Base-by-base conservation (phyloP, 2,888 invertebrate genomes). In the Ligdia adustata region DNA sequence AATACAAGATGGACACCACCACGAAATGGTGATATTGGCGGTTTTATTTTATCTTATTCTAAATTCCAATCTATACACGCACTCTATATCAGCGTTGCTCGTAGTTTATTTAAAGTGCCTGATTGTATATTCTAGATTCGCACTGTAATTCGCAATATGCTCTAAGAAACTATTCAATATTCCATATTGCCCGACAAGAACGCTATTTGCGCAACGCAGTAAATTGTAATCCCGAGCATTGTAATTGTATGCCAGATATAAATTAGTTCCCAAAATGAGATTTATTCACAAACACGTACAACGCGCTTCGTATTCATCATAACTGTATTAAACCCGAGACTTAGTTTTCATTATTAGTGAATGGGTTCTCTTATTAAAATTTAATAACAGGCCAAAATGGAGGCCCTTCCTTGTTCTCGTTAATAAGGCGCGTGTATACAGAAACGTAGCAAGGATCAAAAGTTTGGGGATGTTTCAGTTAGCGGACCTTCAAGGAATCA, bases 361-460 rank as follows among this genome's bases (percentile, higher is more conserved):
- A 52, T 54, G 35, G 64, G 61, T 51, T 62, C 57, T 60, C 60
- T 64, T 72, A 63, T 69, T 69, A 67, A 70, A 72, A 69, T 72
- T 74, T 72, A 72, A 76, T 75, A 75, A 72, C 66, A 60, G 32
- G 32, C 40, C 32, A 43, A 49, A 42, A 39, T 42, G 27, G 42
- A 15, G 38, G 53, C 61, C 68, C 64, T 64, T 62, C 50, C 68
- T 64, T 65, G 64, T 62, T 68, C 60, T 49, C 55, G 56, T 67
- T 74, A 69, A 72, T 72, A 72, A 69, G 71, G 66, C 70, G 68
- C 62, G 66, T 70, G 68, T 66, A 59, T 57, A 57, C 53, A 46
- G 60, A 28, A 33, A 26, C 41, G 42, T 18, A 38, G 28, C 48
- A n/a, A 47, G 41, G 26, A 31, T 7, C 14, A 29, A 24, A 40